Evolutionary conservation across 1,140 invertebrate species (phyloP).

Genomic region (Camponotus floridanus): DNA sequence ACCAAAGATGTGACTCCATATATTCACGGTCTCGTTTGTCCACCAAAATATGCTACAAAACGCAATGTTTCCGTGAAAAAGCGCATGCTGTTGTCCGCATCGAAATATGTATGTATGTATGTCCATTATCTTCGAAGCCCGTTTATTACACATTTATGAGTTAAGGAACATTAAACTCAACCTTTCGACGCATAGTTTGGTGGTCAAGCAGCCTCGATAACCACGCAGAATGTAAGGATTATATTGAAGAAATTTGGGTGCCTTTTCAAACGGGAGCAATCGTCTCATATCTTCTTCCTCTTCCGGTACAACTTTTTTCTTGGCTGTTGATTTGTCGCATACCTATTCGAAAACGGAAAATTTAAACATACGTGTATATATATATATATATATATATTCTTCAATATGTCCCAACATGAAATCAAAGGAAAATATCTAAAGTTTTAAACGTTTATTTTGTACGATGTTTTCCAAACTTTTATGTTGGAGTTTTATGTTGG

Average conservation of each 20-base stretch:
- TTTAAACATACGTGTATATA: not conserved
- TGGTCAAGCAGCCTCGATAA: slow-evolving; percentile 92
- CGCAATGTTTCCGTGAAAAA: not conserved
- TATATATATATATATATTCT: not conserved
- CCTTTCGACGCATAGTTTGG: slow-evolving; percentile 95
- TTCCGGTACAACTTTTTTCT: slow-evolving; percentile 77
- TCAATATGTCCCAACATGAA: not conserved
- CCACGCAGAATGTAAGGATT: slow-evolving; percentile 91
- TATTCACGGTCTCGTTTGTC: slow-evolving; percentile 99
- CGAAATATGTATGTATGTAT: not conserved
- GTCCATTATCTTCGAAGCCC: not conserved
- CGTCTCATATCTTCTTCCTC: slow-evolving; percentile 84
- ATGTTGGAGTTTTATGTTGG: not conserved
- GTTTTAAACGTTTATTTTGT: not conserved
- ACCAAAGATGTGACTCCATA: slow-evolving; percentile 98
- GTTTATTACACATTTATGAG: not conserved
- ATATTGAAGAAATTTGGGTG: slow-evolving; percentile 94
- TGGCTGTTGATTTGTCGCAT: slow-evolving; percentile 77
- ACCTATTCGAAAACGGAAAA: not conserved
- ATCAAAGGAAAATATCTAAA: not conserved
- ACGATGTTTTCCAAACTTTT: not conserved
- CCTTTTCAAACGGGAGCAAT: slow-evolving; percentile 88
- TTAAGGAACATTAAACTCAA: slow-evolving; percentile 78
- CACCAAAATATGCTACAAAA: slow-evolving; percentile 95
- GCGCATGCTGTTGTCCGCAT: not conserved